Conservation (phyloP, 2,888 invertebrate genomes). For the Agrochola circellaris region DNA sequence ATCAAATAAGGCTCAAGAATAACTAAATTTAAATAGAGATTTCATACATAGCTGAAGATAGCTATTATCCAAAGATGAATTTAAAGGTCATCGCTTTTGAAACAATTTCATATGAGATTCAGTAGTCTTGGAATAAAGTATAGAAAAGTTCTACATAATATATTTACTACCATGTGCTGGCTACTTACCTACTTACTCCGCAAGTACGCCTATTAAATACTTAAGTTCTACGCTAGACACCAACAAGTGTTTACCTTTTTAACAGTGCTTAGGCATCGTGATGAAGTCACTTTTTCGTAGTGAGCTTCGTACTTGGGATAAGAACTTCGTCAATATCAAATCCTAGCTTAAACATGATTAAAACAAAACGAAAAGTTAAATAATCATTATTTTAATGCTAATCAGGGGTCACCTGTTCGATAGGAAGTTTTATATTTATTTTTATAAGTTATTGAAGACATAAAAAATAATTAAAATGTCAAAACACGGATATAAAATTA, state of each 20-base stretch:
- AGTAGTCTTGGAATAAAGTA: not conserved
- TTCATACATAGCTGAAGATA: not conserved
- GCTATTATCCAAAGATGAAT: constrained; percentile 11
- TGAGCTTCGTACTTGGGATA: not conserved
- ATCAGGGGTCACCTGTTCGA: not conserved
- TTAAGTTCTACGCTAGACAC: constrained; percentile 12
- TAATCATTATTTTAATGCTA: constrained; percentile 1
- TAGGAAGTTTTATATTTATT: constrained; percentile 15
- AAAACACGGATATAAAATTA: constrained; percentile 28
- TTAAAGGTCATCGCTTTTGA: constrained; percentile 11
- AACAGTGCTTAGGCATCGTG: not conserved
- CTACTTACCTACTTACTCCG: not conserved
- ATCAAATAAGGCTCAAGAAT: not conserved
- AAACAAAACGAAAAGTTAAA: not conserved
- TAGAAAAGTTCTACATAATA: not conserved
- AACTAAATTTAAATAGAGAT: not conserved
- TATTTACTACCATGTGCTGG: no score
- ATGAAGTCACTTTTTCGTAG: not conserved
- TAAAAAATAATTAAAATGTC: constrained; percentile 4
- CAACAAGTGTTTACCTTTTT: constrained; percentile 12
- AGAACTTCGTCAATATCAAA: not conserved
- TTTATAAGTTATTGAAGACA: not conserved
- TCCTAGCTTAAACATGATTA: not conserved
- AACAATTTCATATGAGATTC: not conserved
- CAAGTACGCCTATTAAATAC: not conserved